Conservation (phyloP, 2,888 invertebrate species). For the Drosophila recens region DNA sequence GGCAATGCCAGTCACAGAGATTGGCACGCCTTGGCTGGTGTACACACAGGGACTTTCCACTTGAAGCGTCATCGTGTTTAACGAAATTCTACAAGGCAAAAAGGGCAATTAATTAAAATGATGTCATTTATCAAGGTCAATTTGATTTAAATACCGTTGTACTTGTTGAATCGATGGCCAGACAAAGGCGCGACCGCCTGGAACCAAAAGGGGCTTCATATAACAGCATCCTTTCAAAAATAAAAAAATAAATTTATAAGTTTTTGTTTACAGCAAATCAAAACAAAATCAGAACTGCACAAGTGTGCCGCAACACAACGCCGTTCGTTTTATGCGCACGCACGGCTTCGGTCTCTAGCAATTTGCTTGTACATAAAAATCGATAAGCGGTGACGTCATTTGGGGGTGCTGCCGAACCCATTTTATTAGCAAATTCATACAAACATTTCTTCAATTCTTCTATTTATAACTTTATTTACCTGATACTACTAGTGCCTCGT, state of each 20-base stretch:
- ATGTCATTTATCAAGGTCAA: slow-evolving; percentile 37
- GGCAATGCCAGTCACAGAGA: slow-evolving; percentile 98
- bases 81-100: slow-evolving; percentile 90
- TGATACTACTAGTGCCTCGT: slow-evolving; percentile 97
- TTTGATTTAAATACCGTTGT: slow-evolving; percentile 87
- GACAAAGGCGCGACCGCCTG: slow-evolving; percentile 98
- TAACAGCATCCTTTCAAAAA: slow-evolving; percentile 94
- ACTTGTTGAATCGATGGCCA: slow-evolving; percentile 97
- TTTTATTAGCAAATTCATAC: slow-evolving; percentile 16
- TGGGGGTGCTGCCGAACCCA: slow-evolving; percentile 45
- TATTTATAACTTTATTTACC: slow-evolving; percentile 87
- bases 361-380: slow-evolving; percentile 71
- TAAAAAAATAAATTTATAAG: slow-evolving; percentile 1
- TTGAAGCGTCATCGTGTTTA: slow-evolving; percentile 98
- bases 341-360: slow-evolving; percentile 54
- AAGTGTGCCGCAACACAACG: slow-evolving; percentile 41
- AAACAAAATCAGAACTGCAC: slow-evolving; percentile 23
- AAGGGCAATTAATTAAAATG: background rate
- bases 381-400: slow-evolving; percentile 80
- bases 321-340: slow-evolving; percentile 56
- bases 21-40: slow-evolving; percentile 98
- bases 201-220: slow-evolving; percentile 95
- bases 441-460: background rate
- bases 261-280: slow-evolving; percentile 44
- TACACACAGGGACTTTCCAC: slow-evolving; percentile 98